Evolutionary conservation across 2,888 invertebrate genomes (phyloP).

Genomic region (Cremastinae sp.): DNA sequence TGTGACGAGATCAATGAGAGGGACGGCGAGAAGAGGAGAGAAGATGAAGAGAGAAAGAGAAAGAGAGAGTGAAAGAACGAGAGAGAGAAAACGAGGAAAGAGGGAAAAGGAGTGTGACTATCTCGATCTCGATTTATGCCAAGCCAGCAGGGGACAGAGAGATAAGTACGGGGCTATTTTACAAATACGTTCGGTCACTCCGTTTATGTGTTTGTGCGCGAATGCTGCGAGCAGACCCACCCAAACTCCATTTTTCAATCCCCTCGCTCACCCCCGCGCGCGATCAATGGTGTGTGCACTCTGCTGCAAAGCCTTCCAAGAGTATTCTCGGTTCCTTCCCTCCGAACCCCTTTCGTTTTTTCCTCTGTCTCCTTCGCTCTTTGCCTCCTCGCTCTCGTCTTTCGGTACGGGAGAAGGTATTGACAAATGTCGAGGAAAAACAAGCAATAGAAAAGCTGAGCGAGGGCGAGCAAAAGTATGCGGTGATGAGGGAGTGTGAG

Average conservation of each 20-base stretch:
- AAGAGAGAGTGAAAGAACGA: constrained; percentile 24
- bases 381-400: constrained; percentile 10
- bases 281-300: constrained; percentile 31
- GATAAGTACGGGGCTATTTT: constrained; percentile 57
- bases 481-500: constrained; percentile 51
- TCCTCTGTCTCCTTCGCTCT: neutral
- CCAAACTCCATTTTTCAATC: neutral
- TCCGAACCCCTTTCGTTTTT: too few species aligned
- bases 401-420: constrained; percentile 65
- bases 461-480: constrained; percentile 54
- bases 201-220: constrained; percentile 15
- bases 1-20: constrained; percentile 34
- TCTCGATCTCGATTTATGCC: constrained; percentile 57
- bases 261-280: neutral
- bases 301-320: constrained; percentile 4
- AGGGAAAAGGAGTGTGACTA: constrained; percentile 16
- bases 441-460: constrained; percentile 63
- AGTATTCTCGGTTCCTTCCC: too few species aligned
- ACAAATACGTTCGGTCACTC: constrained; percentile 49
- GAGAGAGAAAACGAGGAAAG: constrained; percentile 26
- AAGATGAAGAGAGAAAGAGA: constrained; percentile 23
- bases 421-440: constrained; percentile 72
- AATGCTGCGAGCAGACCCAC: neutral
- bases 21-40: constrained; percentile 5
- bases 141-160: constrained; percentile 49